Base-by-base conservation (phyloP, 2,797 vertebrate genomes). In the Toxotes lorentzi region DNA sequence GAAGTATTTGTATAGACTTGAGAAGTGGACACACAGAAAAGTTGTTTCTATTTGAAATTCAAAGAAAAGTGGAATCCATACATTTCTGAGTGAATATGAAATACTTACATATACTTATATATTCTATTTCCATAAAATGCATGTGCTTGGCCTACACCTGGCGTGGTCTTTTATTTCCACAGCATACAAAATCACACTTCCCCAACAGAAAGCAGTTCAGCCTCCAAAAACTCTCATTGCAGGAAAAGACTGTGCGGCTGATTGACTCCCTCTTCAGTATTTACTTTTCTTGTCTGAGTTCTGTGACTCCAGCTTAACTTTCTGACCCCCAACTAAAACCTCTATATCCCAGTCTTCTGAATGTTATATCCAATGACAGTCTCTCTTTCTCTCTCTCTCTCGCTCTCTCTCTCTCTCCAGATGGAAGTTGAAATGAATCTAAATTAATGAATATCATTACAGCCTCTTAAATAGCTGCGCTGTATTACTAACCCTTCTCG, bases 361-460 rank as follows among this genome's bases (percentile, higher is more conserved):
- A 77, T 85, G 79, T 79, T 68, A 78, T 70, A 84, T 78, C 79
- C 78, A 82, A 50, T 11, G 21, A 59, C 83, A 64, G 65, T 63
- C 68, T 63, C 34, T 58, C 48, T 53, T 57, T 53, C 16, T 45
- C 16, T 41, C n/a, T 65, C 53, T 63, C 27, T 41, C n/a, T 76
- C 64, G 72, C 65, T 73, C 27, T 75, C 38, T 63, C 69, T 47
- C 65, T 86, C 70, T 72, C 63, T 69, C 67, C 47, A 84, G 48
- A 91, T 81, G 77, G 87, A 91, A 87, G 88, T 93, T 91, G 81
- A 92, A 93, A 92, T 93, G 84, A 94, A 89, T 92, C 88, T 91
- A 90, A 93, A 94, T 94, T 87, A 94, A 94, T 94, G 93, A 94
- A 94, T 93, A 89, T 91, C 89, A 94, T 94, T 93, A 93, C 77